A percentile compares a stretch with the other conserved stretches of the same genome.
phyloP scores from a whole-genome alignment of 1,140 invertebrate species.

The Lutraria rhynchaena region DNA sequence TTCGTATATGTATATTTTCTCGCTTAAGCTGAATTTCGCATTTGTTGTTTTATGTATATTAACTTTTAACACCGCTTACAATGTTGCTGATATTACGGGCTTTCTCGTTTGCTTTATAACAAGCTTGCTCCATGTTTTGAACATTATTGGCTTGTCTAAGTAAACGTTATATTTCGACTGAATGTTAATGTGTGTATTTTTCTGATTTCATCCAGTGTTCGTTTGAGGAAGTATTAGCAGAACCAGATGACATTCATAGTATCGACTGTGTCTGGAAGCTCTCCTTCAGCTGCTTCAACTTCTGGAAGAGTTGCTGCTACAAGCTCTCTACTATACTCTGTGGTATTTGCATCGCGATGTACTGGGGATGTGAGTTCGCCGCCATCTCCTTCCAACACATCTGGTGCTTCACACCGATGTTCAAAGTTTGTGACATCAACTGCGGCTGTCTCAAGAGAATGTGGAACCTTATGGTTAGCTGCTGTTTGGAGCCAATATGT shows the following conservation, averaged over 20 bases:
- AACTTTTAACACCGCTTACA: too few relatives aligned
- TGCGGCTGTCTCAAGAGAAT: conserved; percentile 86
- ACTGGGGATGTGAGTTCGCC: conserved; percentile 89
- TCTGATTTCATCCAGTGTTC: conserved; percentile 60
- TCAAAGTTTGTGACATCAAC: conserved; percentile 83
- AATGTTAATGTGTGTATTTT: too few relatives aligned
- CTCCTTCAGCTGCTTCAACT: conserved; percentile 87
- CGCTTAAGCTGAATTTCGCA: too few relatives aligned
- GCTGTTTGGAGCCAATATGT: conserved; percentile 67
- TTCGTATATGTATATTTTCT: too few relatives aligned
- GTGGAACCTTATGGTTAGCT: conserved; percentile 83
- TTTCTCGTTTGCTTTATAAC: too few relatives aligned
- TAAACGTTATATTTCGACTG: too few relatives aligned
- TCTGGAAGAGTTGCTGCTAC: conserved; percentile 88
- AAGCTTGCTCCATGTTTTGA: too few relatives aligned
- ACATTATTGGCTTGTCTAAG: too few relatives aligned
- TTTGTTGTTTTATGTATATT: too few relatives aligned
- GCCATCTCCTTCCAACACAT: conserved; percentile 86
- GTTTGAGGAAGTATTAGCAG: conserved; percentile 90
- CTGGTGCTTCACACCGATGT: conserved; percentile 78
- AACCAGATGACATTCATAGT: conserved; percentile 88
- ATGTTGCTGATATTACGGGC: too few relatives aligned
- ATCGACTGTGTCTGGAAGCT: conserved; percentile 89
- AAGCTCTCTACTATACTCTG: conserved; percentile 87
- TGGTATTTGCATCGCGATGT: conserved; percentile 87